Evolutionary conservation across 1,140 invertebrate species (phyloP).

Genomic region (Bombus ignitus): DNA sequence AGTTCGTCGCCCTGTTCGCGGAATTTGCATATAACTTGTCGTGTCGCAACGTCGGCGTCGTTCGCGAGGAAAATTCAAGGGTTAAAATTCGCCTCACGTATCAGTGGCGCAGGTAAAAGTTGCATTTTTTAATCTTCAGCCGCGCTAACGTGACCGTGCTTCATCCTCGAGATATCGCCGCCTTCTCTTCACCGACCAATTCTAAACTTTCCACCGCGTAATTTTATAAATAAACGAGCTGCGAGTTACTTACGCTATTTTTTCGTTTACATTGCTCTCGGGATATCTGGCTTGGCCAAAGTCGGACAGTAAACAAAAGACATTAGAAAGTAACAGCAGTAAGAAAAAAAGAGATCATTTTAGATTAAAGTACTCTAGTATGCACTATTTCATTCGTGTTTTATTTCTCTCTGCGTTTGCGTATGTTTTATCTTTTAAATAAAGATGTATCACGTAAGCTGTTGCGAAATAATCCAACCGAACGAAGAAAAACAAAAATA

Average conservation of each 20-base stretch:
- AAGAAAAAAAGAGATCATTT: no score
- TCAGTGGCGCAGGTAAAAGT: background rate
- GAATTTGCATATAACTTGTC: constrained; percentile 38
- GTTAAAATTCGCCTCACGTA: constrained; percentile 35
- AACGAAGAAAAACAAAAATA: background rate
- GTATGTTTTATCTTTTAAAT: no score
- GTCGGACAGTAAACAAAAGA: no score
- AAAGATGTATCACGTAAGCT: no score
- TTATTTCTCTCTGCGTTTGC: no score
- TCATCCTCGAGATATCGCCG: background rate
- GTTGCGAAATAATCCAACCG: no score
- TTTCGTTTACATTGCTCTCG: no score
- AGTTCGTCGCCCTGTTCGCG: background rate
- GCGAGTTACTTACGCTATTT: no score
- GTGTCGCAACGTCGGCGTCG: background rate
- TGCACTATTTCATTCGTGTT: no score
- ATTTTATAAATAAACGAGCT: background rate
- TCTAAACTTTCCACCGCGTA: background rate
- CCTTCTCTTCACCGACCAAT: background rate
- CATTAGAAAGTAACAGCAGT: no score
- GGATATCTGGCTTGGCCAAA: no score
- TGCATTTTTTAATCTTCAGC: constrained; percentile 37
- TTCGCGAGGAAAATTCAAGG: constrained; percentile 26
- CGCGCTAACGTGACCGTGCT: background rate
- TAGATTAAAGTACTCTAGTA: no score